Percentiles rank a stretch among this genome's conserved stretches.
phyloP scores from a whole-genome alignment of 2,113 vertebrate species.

The Ranitomeya imitator region DNA sequence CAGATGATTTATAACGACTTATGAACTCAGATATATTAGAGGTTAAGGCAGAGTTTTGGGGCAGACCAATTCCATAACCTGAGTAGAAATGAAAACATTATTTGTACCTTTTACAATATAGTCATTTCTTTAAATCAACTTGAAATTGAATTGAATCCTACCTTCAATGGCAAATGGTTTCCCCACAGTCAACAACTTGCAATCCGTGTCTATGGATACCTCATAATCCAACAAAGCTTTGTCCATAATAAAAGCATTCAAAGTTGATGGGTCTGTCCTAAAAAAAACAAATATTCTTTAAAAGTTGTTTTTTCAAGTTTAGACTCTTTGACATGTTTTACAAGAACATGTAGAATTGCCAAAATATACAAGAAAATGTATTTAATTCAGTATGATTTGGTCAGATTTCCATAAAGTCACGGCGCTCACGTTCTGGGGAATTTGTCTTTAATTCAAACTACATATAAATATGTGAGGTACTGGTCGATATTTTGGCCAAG shows the following conservation, averaged over 20 bases:
- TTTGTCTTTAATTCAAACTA: no score
- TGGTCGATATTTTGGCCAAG: no score
- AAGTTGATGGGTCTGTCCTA: slow-evolving; percentile 83
- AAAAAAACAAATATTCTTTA: slow-evolving; percentile 20
- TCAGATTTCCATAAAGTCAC: no score
- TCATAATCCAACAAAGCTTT: slow-evolving; percentile 87
- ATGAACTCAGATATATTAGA: slow-evolving; percentile 89
- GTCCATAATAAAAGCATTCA: slow-evolving; percentile 92
- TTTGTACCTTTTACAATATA: neutral
- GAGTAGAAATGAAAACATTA: neutral
- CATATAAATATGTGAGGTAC: no score
- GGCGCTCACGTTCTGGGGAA: no score
- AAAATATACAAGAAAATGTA: no score
- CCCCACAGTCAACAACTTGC: slow-evolving; percentile 85
- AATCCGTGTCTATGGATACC: slow-evolving; percentile 86
- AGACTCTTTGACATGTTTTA: no score
- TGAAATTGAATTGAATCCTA: slow-evolving; percentile 51
- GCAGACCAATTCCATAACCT: slow-evolving; percentile 92
- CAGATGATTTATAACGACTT: slow-evolving; percentile 89
- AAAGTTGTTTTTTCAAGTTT: no score
- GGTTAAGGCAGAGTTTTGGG: slow-evolving; percentile 85
- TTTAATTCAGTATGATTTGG: no score
- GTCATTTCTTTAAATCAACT: neutral
- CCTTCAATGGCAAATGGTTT: slow-evolving; percentile 90
- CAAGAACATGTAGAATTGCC: neutral